phyloP scores from a whole-genome alignment of 2,797 vertebrate species.

The Phalloptychus januarius region DNA sequence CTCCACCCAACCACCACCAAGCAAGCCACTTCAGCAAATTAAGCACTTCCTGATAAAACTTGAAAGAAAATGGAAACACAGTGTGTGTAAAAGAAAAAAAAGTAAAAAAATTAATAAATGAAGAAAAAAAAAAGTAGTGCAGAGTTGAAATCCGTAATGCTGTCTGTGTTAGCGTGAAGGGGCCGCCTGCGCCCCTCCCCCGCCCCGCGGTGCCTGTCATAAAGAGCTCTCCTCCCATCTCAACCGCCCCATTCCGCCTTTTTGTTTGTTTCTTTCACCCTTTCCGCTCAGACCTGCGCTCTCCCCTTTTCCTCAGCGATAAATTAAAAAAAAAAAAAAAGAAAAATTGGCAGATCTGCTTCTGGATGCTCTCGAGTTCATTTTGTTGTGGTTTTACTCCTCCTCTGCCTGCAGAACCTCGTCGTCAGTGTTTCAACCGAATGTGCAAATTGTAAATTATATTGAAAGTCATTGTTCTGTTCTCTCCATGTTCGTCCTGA shows the following conservation, averaged over 20 bases:
- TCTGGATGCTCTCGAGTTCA: constrained; percentile 73
- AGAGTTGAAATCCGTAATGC: constrained; percentile 66
- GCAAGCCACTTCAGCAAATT: constrained; percentile 62
- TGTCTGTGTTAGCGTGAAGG: constrained; percentile 56
- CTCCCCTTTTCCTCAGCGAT: not conserved
- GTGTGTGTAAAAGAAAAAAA: not conserved
- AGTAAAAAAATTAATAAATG: not conserved
- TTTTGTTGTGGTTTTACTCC: constrained; percentile 59
- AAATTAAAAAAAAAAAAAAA: not conserved
- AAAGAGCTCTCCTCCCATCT: constrained; percentile 35
- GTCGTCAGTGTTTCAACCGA: constrained; percentile 80
- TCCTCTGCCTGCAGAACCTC: constrained; percentile 71
- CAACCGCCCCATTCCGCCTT: constrained; percentile 76
- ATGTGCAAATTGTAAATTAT: constrained; percentile 86
- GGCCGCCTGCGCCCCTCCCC: constrained; percentile 29
- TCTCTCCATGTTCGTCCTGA: constrained; percentile 76
- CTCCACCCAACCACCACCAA: not conserved
- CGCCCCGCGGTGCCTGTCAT: constrained; percentile 38
- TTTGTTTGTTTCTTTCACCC: constrained; percentile 48
- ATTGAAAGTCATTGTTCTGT: constrained; percentile 74
- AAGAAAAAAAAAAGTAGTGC: constrained; percentile 36
- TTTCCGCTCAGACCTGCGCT: constrained; percentile 66
- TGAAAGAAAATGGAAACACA: constrained; percentile 76
- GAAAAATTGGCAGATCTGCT: constrained; percentile 82
- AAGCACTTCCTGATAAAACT: constrained; percentile 91